Evolutionary conservation across 2,888 invertebrate species (phyloP).

Genomic region (Hydrotaea cyrtoneurina): DNA sequence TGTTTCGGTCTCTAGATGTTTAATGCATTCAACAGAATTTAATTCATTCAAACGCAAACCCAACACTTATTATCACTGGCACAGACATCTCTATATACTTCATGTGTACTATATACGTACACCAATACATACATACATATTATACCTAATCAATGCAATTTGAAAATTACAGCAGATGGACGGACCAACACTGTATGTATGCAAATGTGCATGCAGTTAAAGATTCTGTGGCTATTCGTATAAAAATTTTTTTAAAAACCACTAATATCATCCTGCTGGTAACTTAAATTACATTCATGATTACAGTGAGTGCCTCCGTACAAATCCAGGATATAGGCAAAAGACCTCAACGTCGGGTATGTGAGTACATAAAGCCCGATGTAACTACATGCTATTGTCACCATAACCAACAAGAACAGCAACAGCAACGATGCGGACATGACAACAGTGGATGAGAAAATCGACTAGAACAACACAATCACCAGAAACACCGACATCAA

Average conservation of each 20-base stretch:
- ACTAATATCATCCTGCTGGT: conserved; percentile 38
- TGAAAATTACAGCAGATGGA: no score
- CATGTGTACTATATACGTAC: no score
- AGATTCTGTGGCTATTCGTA: conserved; percentile 28
- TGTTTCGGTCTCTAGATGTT: no score
- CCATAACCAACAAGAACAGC: conserved; percentile 9
- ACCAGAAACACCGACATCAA: not conserved
- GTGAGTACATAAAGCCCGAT: conserved; percentile 23
- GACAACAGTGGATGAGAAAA: conserved; percentile 16
- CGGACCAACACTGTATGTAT: no score
- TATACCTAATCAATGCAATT: no score
- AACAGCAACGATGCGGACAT: conserved; percentile 8
- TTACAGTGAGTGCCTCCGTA: conserved; percentile 35
- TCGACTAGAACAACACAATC: conserved; percentile 25
- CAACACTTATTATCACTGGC: no score
- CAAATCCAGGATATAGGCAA: conserved; percentile 21
- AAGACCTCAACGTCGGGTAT: conserved; percentile 18
- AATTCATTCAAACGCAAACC: no score
- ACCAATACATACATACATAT: no score
- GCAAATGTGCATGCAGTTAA: not conserved
- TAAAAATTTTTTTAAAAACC: conserved; percentile 33
- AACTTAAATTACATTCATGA: conserved; percentile 44
- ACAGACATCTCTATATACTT: no score
- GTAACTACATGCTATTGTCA: conserved; percentile 42
- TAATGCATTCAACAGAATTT: no score